Evolutionary conservation across 2,888 invertebrate genomes (phyloP), one percentile per base, ranked within the genome.

Genomic region (Harmothoe impar): DNA sequence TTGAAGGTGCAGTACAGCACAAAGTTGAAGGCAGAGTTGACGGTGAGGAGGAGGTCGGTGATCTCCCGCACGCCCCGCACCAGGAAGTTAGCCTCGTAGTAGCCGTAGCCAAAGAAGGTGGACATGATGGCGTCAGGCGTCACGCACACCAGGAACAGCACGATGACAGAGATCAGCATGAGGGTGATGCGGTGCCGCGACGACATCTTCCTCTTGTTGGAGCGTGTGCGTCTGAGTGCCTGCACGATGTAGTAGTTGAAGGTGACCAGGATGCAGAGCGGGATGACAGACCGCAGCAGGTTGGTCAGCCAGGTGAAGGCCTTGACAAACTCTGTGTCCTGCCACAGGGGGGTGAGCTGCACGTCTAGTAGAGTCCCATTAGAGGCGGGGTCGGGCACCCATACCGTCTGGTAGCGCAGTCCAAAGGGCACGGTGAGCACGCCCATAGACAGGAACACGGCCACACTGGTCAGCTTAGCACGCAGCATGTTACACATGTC

Each of bases 271-370:
- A 95, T 93, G 43, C 94, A 92, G 17, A 95, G 93, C 3, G 95
- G 95, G 90, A 95, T 93, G 43, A 95, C 94, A n/a, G 95, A 94
- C 0, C 95, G 93, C 25, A 95, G 92, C 3, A 94, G 93, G 91
- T 95, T 95, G 91, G 95, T 95, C 29, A 95, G 92, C 94, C 95
- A 95, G 23, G 94, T 94, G 91, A 95, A 95, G 0, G 94, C 94
- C 12, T 92, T 92, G 93, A 94, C 94, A 91, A 95, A 95, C 20
- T 91, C 91, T 15, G 93, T 91, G 89, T 94, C 94, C 5, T 91
- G 81, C 91, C 95, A 95, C 7, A 95, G 93, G 12, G 92, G 91
- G 7, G 95, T 95, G 7, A 94, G 94, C 29, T 94, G 92, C 20
- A 94, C 93, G 5, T 92, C 91, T 62, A 93, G 92, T 52, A 93